These are phyloP conservation scores for Anseranas semipalmata DNA, from an alignment of 2,113 vertebrate species.

Conservation along the genomic window DNA sequence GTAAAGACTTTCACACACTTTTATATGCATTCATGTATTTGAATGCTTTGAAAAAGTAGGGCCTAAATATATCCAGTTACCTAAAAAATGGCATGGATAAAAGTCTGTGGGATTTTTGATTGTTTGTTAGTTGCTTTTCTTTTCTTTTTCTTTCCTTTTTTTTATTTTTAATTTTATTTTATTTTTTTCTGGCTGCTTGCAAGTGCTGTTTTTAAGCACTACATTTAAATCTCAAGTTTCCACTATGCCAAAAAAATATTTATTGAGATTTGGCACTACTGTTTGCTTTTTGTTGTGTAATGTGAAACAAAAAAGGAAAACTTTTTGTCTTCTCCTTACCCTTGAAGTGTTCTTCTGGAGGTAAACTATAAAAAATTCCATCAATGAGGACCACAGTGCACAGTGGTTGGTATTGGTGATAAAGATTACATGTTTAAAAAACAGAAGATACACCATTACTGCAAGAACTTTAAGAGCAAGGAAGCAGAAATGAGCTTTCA, in stretches of 20 bases:
- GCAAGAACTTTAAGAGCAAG: neutral
- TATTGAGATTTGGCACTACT: neutral
- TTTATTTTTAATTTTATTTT: neutral
- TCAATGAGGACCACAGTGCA: conserved; percentile 32
- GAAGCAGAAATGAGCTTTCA: conserved; percentile 42
- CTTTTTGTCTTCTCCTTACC: neutral
- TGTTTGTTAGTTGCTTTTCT: neutral
- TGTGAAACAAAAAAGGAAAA: neutral
- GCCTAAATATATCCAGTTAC: neutral
- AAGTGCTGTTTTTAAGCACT: neutral
- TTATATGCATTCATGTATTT: neutral
- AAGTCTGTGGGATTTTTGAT: neutral
- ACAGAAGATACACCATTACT: conserved; percentile 2
- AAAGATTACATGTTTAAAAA: conserved; percentile 58
- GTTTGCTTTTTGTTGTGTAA: neutral
- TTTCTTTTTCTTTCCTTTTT: neutral
- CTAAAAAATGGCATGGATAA: neutral
- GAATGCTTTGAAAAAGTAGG: neutral
- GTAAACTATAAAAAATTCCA: conserved; percentile 48
- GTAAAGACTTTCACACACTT: neutral
- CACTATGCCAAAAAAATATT: neutral
- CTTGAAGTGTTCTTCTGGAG: neutral
- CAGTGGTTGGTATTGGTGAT: conserved; percentile 45
- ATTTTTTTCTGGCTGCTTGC: neutral
- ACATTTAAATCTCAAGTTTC: conserved; percentile 37